Evolutionary conservation across 2,888 invertebrate species (phyloP), one percentile per base, ranked within the genome.

Genomic region (Carcina quercana): DNA sequence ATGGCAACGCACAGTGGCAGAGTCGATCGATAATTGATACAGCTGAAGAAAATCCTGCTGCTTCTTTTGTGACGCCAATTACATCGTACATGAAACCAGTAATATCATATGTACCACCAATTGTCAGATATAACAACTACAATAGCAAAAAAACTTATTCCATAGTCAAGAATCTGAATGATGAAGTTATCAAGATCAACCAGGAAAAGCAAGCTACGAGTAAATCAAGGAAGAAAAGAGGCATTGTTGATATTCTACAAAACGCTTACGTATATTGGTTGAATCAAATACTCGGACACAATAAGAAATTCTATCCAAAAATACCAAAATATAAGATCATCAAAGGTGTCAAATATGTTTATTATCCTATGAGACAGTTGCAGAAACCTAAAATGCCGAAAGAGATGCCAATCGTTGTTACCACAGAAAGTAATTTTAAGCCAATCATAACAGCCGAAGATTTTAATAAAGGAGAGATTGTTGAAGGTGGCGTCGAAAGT

Each of bases 1-100:
- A 83, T 33, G 69, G 78, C 2, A 82, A 82, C 26, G 80, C 73
- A 12, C 84, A 83, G 50, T 83, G 82, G 83, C 82, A 78, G 47
- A 80, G 79, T 45, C 53, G 82, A 51, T 74, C 73, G 30, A 63
- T 76, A 40, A 47, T 59, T 29, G 59, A 68, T 39, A 55, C 54
- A 27, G 51, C 37, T 27, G 51, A 56, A 42, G 53, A 32, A 12
- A 8, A 20, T 8, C n/a, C n/a, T n/a, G n/a, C n/a, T n/a, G n/a
- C n/a, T n/a, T 10, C 13, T 5, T 15, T 20, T 14, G 5, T n/a
- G 3, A 6, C 24, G 15, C 22, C 13, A 36, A 12, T 8, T 8
- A 31, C 28, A 2, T 19, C 37, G 4, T 39, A 42, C 28, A 47
- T 46, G 5, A 47, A 56, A 45, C 63, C 70, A 2, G 47, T 61